These are phyloP conservation scores for Bufotes viridis DNA, from an alignment of 2,797 vertebrate genomes.

Conservation along the genomic window DNA sequence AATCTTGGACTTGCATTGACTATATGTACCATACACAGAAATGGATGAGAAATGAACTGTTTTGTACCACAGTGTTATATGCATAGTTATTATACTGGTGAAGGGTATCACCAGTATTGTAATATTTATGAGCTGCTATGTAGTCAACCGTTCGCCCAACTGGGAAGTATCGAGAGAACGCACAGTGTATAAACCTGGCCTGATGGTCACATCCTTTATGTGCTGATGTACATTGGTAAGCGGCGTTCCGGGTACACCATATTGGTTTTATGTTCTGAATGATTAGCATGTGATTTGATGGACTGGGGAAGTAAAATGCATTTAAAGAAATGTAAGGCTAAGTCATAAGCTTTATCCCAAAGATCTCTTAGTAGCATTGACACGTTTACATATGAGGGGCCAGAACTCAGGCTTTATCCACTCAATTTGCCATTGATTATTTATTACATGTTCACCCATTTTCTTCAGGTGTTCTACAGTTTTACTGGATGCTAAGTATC, in stretches of 20 bases:
- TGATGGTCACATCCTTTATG: background rate
- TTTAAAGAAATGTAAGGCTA: slow-evolving; percentile 10
- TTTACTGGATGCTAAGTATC: background rate
- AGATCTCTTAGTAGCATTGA: background rate
- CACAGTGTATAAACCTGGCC: background rate
- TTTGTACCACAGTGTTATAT: background rate
- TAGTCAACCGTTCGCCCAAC: background rate
- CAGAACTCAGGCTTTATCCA: background rate
- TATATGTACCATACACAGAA: background rate
- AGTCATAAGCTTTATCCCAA: background rate
- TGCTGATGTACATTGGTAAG: background rate
- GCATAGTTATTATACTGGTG: background rate
- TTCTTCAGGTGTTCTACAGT: background rate
- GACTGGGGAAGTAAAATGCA: slow-evolving; percentile 28
- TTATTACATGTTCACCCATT: background rate
- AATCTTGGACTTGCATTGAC: background rate
- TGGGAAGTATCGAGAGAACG: background rate
- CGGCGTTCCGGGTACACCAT: background rate
- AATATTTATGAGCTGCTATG: slow-evolving; percentile 10
- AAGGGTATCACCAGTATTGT: background rate
- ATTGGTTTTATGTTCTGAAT: slow-evolving; percentile 18
- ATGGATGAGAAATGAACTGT: background rate
- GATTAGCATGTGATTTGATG: slow-evolving; percentile 66
- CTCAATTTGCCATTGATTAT: background rate
- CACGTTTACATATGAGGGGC: background rate